Percentiles rank a stretch among this genome's conserved stretches.
These are phyloP conservation scores for Helogale parvula DNA, from an alignment of 2,113 vertebrate species.

Conservation along the genomic window DNA sequence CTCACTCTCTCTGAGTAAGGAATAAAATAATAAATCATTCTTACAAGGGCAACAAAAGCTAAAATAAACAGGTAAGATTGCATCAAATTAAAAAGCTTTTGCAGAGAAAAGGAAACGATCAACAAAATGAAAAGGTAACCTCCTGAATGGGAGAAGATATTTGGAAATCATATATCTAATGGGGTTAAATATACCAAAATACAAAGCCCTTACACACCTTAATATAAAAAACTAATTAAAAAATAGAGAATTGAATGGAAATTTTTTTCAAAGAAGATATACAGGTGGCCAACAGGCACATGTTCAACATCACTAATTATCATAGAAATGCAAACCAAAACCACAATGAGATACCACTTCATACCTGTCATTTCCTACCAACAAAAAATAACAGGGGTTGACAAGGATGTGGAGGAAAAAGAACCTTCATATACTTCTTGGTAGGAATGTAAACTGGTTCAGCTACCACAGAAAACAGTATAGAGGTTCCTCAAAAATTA, in stretches of 20 bases:
- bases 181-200: neutral
- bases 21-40: constrained; percentile 35
- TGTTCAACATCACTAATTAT: neutral
- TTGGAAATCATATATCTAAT: neutral
- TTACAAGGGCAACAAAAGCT: neutral
- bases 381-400: neutral
- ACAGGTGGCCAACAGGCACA: neutral
- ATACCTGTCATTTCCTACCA: no score
- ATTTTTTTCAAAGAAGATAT: neutral
- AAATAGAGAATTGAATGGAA: neutral
- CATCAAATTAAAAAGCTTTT: neutral
- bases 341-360: no score
- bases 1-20: neutral
- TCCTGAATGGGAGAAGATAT: neutral
- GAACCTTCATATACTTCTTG: neutral
- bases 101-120: neutral
- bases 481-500: neutral
- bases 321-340: neutral
- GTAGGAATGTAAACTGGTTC: neutral
- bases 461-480: neutral
- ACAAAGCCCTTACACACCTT: neutral
- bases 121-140: neutral
- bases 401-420: neutral
- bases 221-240: neutral
- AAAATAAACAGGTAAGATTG: neutral